Base-by-base conservation (phyloP, 64 coral and sea anemone species). In the Porites lutea region DNA sequence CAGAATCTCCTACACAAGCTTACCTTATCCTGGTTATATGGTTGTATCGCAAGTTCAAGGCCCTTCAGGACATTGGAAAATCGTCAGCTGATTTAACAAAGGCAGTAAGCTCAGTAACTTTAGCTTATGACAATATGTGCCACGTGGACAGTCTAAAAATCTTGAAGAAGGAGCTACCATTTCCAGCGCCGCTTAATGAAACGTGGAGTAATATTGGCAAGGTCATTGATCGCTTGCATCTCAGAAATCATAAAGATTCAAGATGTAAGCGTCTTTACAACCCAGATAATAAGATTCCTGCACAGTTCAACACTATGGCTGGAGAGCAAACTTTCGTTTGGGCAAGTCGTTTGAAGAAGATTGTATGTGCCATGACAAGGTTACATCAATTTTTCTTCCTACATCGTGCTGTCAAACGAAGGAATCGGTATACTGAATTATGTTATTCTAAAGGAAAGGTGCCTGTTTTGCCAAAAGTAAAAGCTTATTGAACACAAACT, bases 101-200 rank as follows among this genome's bases (percentile, higher is more conserved):
- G n/a, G n/a, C n/a, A n/a, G n/a, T n/a, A n/a, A n/a, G n/a, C n/a
- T n/a, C n/a, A n/a, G n/a, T n/a, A n/a, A n/a, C n/a, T n/a, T n/a
- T n/a, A n/a, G n/a, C 87, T 5, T 88, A 88, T 48, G 87, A 87
- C 49, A 74, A 74, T 50, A 88, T 77, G 87, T 88, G 87, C 55
- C 22, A 77, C 18, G 6, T 88, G 53, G 51, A 57, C 45, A 64
- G 43, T 7, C 23, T 88, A n/a, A 43, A 48, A 4, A 54, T 18
- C 8, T 52, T 72, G 9, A 77, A 55, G n/a, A 46, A 77, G 15
- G 4, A 58, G 4, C 55, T 88, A 0, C 87, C 87, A 13, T n/a
- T 77, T 12, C 87, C 72, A 4, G 20, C 16, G 3, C 86, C 86
- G 4, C 76, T 16, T 10, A 43, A 88, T 9, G 54, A 75, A 12